phyloP scores from a whole-genome alignment of 2,888 invertebrate species.

The Cinara cedri region DNA sequence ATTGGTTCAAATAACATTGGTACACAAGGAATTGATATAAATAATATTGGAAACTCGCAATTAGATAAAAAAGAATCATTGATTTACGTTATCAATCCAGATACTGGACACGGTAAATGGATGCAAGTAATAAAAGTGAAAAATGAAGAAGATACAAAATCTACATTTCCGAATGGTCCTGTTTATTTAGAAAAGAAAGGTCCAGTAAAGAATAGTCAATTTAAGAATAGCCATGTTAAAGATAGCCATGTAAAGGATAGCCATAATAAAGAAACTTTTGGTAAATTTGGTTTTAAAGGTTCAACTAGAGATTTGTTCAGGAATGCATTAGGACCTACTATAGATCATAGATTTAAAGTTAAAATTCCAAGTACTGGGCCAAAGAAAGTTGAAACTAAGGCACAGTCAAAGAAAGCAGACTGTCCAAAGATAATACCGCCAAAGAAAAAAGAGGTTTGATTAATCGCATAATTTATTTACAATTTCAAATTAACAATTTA shows the following conservation, averaged over 20 bases:
- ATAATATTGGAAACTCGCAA: background rate
- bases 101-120: conserved; percentile 58
- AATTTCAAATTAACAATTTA: too few species aligned
- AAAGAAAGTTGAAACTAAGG: background rate
- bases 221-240: too few species aligned
- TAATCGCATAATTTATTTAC: background rate
- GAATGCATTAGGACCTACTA: background rate
- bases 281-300: conserved; percentile 49
- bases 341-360: conserved; percentile 32
- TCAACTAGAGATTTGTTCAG: conserved; percentile 18
- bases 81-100: conserved; percentile 58
- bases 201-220: background rate
- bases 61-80: conserved; percentile 54
- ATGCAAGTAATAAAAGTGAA: conserved; percentile 58
- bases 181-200: conserved; percentile 47
- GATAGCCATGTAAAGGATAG: too few species aligned
- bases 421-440: conserved; percentile 30
- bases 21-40: too few species aligned
- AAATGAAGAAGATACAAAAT: conserved; percentile 41
- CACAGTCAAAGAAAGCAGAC: background rate
- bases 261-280: conserved; percentile 17
- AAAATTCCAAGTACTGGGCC: background rate
- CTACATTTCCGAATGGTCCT: conserved; percentile 11
- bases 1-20: too few species aligned
- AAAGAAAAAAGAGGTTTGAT: conserved; percentile 31